Percentiles rank a stretch among this genome's conserved stretches.
Conservation (phyloP, 2,888 invertebrate genomes). For the Lepetodrilus schrolli region DNA sequence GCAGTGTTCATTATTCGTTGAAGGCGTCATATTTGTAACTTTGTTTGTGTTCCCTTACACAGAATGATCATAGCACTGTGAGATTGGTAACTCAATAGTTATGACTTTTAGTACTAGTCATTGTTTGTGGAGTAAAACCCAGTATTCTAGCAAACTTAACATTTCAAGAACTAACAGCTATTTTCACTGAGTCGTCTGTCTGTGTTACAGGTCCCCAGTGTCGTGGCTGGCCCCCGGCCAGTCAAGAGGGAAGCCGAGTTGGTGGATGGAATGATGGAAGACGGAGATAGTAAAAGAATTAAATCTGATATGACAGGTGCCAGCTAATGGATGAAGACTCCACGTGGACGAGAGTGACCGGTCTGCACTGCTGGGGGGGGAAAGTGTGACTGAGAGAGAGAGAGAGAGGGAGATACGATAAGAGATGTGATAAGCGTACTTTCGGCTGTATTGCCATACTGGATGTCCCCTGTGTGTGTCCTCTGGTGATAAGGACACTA, state of each 20-base stretch:
- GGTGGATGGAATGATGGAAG: slow-evolving; percentile 15
- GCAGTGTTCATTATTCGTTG: background rate
- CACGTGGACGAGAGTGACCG: background rate
- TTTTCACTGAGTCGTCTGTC: background rate
- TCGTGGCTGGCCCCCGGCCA: background rate
- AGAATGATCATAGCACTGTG: too few species aligned
- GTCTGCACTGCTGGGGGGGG: background rate
- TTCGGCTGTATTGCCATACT: background rate
- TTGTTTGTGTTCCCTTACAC: too few species aligned
- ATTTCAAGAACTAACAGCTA: background rate
- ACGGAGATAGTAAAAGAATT: slow-evolving; percentile 8
- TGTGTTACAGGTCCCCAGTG: slow-evolving; percentile 14
- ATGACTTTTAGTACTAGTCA: too few species aligned
- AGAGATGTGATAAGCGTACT: background rate
- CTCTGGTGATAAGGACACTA: background rate
- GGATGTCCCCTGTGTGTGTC: too few species aligned
- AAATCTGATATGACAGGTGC: slow-evolving; percentile 20
- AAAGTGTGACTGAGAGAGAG: background rate
- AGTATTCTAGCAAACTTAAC: too few species aligned
- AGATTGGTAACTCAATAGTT: too few species aligned
- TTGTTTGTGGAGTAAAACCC: too few species aligned
- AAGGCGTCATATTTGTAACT: too few species aligned
- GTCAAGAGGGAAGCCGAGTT: slow-evolving; percentile 1
- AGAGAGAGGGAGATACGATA: background rate
- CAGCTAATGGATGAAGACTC: background rate